Evolutionary conservation across 2,888 invertebrate genomes (phyloP).

Genomic region (Pollenia labialis): DNA sequence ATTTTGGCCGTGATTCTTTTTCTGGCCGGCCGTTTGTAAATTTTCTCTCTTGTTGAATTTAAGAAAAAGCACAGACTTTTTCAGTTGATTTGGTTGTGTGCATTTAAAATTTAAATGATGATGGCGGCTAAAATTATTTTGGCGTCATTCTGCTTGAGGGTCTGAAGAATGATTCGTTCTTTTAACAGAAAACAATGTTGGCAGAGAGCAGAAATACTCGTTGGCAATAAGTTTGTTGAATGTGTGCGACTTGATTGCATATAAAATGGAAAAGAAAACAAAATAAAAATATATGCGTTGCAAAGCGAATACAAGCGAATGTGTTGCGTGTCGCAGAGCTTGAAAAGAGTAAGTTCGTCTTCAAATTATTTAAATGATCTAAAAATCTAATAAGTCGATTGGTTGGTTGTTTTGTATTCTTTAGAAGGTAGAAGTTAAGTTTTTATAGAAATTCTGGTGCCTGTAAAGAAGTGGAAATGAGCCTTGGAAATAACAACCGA

Average conservation of each 20-base stretch:
- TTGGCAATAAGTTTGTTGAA: slow-evolving; percentile 15
- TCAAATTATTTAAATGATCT: no score
- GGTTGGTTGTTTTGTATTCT: no score
- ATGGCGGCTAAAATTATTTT: slow-evolving; percentile 67
- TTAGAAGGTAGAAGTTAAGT: no score
- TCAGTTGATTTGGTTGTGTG: slow-evolving; percentile 56
- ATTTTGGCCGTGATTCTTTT: slow-evolving; percentile 56
- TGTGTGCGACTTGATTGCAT: slow-evolving; percentile 42
- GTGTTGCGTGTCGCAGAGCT: slow-evolving; percentile 40
- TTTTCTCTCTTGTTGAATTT: slow-evolving; percentile 32
- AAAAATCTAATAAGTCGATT: no score
- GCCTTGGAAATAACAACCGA: no score
- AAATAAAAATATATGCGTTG: slow-evolving; percentile 42
- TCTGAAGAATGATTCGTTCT: slow-evolving; percentile 13
- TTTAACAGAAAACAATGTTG: not conserved
- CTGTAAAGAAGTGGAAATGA: no score
- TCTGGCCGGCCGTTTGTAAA: slow-evolving; percentile 11
- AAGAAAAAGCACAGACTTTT: slow-evolving; percentile 38
- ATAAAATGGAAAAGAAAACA: slow-evolving; percentile 43
- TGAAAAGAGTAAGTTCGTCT: slow-evolving; percentile 12
- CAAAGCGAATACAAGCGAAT: slow-evolving; percentile 45
- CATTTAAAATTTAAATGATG: slow-evolving; percentile 57
- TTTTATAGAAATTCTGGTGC: no score
- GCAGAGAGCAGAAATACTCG: slow-evolving; percentile 11
- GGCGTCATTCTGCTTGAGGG: slow-evolving; percentile 70